Evolutionary conservation across 2,113 vertebrate species (phyloP).

Genomic region (Engystomops pustulosus): DNA sequence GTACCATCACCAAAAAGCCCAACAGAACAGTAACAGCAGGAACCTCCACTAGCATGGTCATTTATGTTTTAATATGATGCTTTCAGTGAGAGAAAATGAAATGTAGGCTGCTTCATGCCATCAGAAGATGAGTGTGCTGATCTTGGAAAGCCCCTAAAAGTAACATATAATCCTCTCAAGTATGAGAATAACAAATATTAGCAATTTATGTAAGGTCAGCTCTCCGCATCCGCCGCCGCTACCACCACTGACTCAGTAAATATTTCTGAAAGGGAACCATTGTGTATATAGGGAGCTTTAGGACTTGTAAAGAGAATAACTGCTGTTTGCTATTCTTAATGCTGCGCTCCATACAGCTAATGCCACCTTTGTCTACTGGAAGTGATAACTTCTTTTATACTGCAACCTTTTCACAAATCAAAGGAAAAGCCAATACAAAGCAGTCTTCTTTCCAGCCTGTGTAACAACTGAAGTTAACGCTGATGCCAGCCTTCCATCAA

Average conservation of each 20-base stretch:
- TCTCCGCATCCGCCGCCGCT: neutral
- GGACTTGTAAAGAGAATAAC: conserved; percentile 67
- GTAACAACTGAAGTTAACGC: conserved; percentile 75
- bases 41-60: neutral
- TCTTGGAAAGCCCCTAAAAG: conserved; percentile 1
- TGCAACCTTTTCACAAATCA: conserved; percentile 74
- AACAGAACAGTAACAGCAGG: neutral
- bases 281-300: conserved; percentile 6
- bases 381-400: conserved; percentile 66
- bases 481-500: conserved; percentile 69
- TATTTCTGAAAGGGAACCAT: conserved; percentile 14
- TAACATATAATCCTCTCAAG: conserved; percentile 25
- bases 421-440: conserved; percentile 65
- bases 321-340: conserved; percentile 66
- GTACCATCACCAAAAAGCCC: neutral
- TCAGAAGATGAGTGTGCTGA: conserved; percentile 3
- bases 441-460: conserved; percentile 67
- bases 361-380: conserved; percentile 63
- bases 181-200: conserved; percentile 17
- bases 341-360: conserved; percentile 54
- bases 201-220: conserved; percentile 8
- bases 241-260: conserved; percentile 14
- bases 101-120: neutral
- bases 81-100: conserved; percentile 4
- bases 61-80: neutral